phyloP scores from a whole-genome alignment of 2,888 invertebrate genomes.

The Caenorhabditis angaria region DNA sequence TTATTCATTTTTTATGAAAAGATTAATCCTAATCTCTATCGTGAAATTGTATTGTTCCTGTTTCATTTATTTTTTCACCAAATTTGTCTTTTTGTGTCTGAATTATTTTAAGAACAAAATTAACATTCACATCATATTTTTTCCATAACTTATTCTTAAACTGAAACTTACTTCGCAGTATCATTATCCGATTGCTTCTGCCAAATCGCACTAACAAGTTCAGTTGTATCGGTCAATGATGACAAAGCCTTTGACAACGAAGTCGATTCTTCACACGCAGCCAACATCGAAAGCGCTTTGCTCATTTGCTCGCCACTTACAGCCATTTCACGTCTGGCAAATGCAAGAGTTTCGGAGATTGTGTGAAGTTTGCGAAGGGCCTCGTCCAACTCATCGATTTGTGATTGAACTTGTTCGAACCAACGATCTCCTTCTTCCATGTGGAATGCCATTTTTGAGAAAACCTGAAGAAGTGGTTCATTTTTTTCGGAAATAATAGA shows the following conservation, averaged over 20 bases:
- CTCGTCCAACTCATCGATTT: constrained; percentile 84
- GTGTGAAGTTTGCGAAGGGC: constrained; percentile 82
- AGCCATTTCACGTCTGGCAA: constrained; percentile 85
- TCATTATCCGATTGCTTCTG: constrained; percentile 93
- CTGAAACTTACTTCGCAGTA: constrained; percentile 78
- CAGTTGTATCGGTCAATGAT: constrained; percentile 82
- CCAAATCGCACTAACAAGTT: constrained; percentile 82
- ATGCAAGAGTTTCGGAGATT: constrained; percentile 87
- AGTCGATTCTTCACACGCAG: constrained; percentile 91
- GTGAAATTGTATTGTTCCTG: too few relatives aligned
- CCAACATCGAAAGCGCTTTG: constrained; percentile 84
- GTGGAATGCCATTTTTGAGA: constrained; percentile 96
- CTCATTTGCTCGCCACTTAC: constrained; percentile 79
- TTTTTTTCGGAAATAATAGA: too few relatives aligned
- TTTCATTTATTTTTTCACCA: too few relatives aligned
- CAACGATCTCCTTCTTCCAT: constrained; percentile 99
- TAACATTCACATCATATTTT: too few relatives aligned
- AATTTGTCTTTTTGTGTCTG: too few relatives aligned
- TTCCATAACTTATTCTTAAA: too few relatives aligned
- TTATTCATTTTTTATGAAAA: too few relatives aligned
- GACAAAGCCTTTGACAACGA: constrained; percentile 88
- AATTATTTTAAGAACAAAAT: too few relatives aligned
- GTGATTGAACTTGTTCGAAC: constrained; percentile 94
- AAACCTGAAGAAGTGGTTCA: constrained; percentile 74
- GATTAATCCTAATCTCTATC: too few relatives aligned